Evolutionary conservation across 1,140 invertebrate species (phyloP), one percentile per base, ranked within the genome.

Genomic region (Hestina assimilis): DNA sequence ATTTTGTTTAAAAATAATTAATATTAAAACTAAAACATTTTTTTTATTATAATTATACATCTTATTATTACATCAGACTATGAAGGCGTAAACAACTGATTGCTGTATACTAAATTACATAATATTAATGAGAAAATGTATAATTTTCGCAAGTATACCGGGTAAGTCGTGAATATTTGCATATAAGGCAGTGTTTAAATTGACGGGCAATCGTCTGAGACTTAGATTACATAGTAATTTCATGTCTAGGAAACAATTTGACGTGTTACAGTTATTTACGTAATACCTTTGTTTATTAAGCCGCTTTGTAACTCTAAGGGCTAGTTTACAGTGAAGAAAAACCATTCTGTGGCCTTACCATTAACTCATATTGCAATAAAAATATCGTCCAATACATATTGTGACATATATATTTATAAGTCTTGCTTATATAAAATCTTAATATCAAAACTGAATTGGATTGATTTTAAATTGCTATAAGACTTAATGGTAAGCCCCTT

Each of bases 201-300:
- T 52, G 52, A 24, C 42, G 43, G 38, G 24, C 48, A 33, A 52
- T 52, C 57, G 50, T 28, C 46, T 33, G 21, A 55, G 53, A 23
- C 40, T 59, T 17, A 29, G 28, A 63, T 60, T 69, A 58, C 59
- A 54, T 50, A 50, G 63, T 54, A 69, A 63, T 59, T 62, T 56
- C 41, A 15, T 51, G 59, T 58, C 59, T 57, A 66, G 67, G 67
- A 69, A 69, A 66, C 60, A 66, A 66, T 69, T 66, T 66, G 15
- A 59, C 24, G 45, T 45, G 60, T 66, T 66, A 69, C 57, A 62
- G 15, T 60, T 63, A 8, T 51, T 59, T 59, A 59, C 48, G 57
- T 53, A 59, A 59, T 4, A 28, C n/a, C 40, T 51, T 40, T 45
- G 40, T 53, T 42, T 43, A 53, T 42, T 53, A 23, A 15, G 26